A percentile compares a stretch with the other conserved stretches of the same genome.
Conservation (phyloP, 2,888 invertebrate genomes). For the Pachliopta kotzebuea region DNA sequence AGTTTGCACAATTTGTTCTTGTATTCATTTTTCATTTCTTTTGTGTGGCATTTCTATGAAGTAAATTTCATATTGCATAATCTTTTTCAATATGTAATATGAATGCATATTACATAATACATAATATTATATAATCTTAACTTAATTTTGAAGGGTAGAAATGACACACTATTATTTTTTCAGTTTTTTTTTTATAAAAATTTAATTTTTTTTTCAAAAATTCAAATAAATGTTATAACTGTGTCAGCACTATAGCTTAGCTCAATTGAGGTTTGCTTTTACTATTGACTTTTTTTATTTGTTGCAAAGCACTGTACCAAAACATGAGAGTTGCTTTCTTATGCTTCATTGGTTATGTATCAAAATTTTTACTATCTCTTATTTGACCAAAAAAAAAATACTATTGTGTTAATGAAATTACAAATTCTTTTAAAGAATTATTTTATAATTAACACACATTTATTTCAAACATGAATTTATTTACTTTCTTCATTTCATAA, state of each 20-base stretch:
- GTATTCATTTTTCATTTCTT: constrained; percentile 32
- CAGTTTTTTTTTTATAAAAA: neutral
- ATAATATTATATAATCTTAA: neutral
- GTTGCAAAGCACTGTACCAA: constrained; percentile 8
- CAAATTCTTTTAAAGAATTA: neutral
- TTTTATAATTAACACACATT: no score
- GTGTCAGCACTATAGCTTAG: constrained; percentile 27
- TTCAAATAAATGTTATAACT: neutral
- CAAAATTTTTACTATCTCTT: constrained; percentile 2
- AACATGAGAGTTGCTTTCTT: constrained; percentile 2
- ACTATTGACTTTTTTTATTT: constrained; percentile 11
- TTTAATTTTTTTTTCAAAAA: constrained; percentile 4
- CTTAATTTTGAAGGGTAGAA: constrained; percentile 29
- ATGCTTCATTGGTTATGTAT: constrained; percentile 6
- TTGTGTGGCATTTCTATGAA: constrained; percentile 40
- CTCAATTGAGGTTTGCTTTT: constrained; percentile 12
- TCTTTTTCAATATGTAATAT: neutral
- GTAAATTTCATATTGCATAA: constrained; percentile 4
- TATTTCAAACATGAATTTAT: no score
- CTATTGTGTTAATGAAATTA: no score
- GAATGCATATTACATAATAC: neutral
- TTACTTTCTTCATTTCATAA: no score
- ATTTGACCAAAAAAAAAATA: neutral
- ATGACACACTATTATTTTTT: constrained; percentile 32
- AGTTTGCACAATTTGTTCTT: constrained; percentile 49